Evolutionary conservation across 2,113 vertebrate genomes (phyloP), one percentile per base, ranked within the genome.

Genomic region (Bagarius yarrelli): DNA sequence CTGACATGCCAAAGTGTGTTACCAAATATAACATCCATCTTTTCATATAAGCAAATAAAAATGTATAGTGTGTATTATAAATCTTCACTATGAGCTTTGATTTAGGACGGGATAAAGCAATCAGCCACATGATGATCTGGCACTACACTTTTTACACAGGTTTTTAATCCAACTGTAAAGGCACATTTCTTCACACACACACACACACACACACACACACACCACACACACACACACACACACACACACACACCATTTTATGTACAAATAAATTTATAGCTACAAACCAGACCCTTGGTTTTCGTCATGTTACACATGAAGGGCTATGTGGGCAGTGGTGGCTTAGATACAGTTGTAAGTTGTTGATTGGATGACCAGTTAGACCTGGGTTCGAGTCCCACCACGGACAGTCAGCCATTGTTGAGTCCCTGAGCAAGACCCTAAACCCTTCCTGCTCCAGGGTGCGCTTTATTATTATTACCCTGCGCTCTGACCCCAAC

Each of bases 1-100:
- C 47, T 55, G 57, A 61, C 64, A 71, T 36, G 76, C 25, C 67
- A 84, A 64, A 78, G 36, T 66, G 50, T 14, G 59, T 70, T 44
- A 71, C 40, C 44, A 66, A 61, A 71, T 57, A 72, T 77, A 59
- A 70, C 44, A 27, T 77, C 64, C 63, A 27, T 27, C 70, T 44
- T 64, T 27, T 59, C 25, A 23, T 47, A 60, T 19, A 44, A 75
- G 56, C 70, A 59, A 18, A 47, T 19, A 47, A 60, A 83, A 75
- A n/a, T 44, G 59, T 16, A 71, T 52, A 64, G 21, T 73, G 27
- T 55, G 34, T 59, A 74, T 70, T 60, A 75, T 50, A 53, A 67
- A 21, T 47, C 27, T 71, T 21, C 4, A 25, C 16, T 70, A 32
- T 32, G 15, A 52, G 40, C n/a, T 66, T 67, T 18, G 36, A 76